These are phyloP conservation scores for Epirrita christyi DNA, from an alignment of 2,888 invertebrate species.

Conservation along the genomic window DNA sequence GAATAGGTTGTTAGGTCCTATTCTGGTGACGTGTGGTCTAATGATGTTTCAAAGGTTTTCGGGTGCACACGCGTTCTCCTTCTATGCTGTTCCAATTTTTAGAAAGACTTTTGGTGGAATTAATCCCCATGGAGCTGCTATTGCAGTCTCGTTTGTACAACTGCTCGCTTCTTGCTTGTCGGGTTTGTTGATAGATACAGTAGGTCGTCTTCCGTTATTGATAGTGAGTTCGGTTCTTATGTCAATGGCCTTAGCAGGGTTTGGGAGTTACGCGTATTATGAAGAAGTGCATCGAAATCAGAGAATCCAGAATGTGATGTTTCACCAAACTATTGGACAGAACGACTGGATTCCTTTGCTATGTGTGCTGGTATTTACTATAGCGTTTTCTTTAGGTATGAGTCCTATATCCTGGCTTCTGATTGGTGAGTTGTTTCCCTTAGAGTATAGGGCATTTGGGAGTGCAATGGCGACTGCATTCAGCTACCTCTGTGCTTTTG, in stretches of 20 bases:
- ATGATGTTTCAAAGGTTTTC: slow-evolving; percentile 95
- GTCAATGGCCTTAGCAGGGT: slow-evolving; percentile 93
- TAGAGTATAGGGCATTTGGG: slow-evolving; percentile 93
- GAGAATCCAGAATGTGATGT: slow-evolving; percentile 78
- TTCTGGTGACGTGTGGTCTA: slow-evolving; percentile 92
- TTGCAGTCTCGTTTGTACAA: slow-evolving; percentile 94
- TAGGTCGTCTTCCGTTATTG: slow-evolving; percentile 92
- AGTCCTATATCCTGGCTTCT: slow-evolving; percentile 95
- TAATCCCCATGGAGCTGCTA: slow-evolving; percentile 93
- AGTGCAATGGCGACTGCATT: slow-evolving; percentile 94
- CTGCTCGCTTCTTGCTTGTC: slow-evolving; percentile 93
- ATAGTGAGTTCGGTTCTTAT: slow-evolving; percentile 93
- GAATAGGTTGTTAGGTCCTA: slow-evolving; percentile 87
- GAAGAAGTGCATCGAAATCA: slow-evolving; percentile 87
- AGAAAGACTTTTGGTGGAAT: slow-evolving; percentile 92
- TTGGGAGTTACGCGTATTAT: slow-evolving; percentile 93
- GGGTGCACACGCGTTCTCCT: slow-evolving; percentile 93
- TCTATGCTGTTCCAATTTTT: slow-evolving; percentile 94
- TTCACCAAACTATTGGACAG: slow-evolving; percentile 83
- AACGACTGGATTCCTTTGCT: slow-evolving; percentile 93
- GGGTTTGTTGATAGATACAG: slow-evolving; percentile 93
- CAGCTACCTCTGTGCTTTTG: slow-evolving; percentile 94
- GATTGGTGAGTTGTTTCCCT: slow-evolving; percentile 92
- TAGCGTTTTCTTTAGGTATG: slow-evolving; percentile 94
- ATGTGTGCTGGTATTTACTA: slow-evolving; percentile 92